Base-by-base conservation (phyloP, 2,797 vertebrate genomes). In the Cirrhinus mrigala region DNA sequence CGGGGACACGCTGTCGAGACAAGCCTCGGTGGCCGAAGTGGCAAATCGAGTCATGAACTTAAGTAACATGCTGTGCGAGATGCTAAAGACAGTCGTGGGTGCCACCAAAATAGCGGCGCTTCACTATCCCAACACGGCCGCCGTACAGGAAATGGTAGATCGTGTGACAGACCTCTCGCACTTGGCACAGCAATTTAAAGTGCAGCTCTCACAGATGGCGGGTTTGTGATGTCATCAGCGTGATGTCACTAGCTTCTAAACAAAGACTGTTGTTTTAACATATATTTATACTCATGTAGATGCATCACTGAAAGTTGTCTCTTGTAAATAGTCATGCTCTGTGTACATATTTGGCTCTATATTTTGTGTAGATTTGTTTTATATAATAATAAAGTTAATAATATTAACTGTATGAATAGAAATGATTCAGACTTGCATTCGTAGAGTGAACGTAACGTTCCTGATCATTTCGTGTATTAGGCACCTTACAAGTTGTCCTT, bases 91-190 rank as follows among this genome's bases (percentile, higher is more conserved):
- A 0, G 96, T 99, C 14, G 98, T 99, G 29, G 91, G 94, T 12
- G 94, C 97, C 0, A 99, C 98, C 10, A 99, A 99, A 91, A 94
- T 74, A 22, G 98, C 98, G 0, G 98, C 98, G 12, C 93, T 99
- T 88, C 96, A 96, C 86, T 99, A 99, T 92, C 98, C 98, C 4
- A 97, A 90, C 94, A 97, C 97, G 0, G 93, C 92, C 0, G 96
- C 96, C 33, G 93, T 99, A n/a, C 98, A 99, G 92, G 97, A 95
- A 80, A 99, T 99, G 98, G 98, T 99, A 88, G 97, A 99, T 91
- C 92, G 93, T 1, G 98, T 99, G 18, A 97, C 96, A 0, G 96
- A 97, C 64, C 96, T 99, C 52, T 98, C 98, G 0, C 95, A 93
- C 54, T 96, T 97, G 0, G 95, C 98, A 0, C 97, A 97, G 92